Base-by-base conservation (phyloP, 2,888 invertebrate genomes). In the Cerceris ruficornis region DNA sequence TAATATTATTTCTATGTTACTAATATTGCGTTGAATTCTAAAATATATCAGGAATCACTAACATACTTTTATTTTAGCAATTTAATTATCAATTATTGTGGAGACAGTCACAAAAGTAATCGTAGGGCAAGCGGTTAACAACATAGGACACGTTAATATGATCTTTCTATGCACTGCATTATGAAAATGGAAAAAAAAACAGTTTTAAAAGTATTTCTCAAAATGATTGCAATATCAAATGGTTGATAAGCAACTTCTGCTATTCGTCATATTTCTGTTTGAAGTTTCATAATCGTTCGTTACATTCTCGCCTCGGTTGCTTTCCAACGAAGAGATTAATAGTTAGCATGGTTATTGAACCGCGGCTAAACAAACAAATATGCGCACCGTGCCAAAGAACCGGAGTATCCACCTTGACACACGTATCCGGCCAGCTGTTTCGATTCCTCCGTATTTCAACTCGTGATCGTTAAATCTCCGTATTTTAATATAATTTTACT, bases 391-490 rank as follows among this genome's bases (percentile, higher is more conserved):
- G 59, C 64, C 67, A 71, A 61, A 61, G 42, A 17, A 39, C 11
- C 54, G 69, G 66, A 69, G 59, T 80, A 74, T 76, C 76, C 67
- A 65, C 69, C 75, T 73, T 80, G 77, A 82, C 72, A 64, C 71
- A 59, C 69, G 77, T 80, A 79, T 76, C 77, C 80, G 75, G 77
- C 57, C 68, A 69, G 73, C 66, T 69, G 74, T 71, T 80, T 70
- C 42, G 52, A 69, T 58, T 61, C 66, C 13, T n/a, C 13, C 42
- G 59, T 52, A 52, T 39, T 42, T 42, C 39, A 42, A 64, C 39
- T 43, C 61, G 13, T 15, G 54, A 11, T 50, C n/a, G 42, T 7
- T n/a, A 39, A 15, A 14, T 41, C 6, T 39, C 39, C 57, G 13
- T 52, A 46, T 46, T 57, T 28, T 4, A 7, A 54, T 54, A 46